Evolutionary conservation across 2,888 invertebrate species (phyloP).

Genomic region (Drosophila paramelanica): DNA sequence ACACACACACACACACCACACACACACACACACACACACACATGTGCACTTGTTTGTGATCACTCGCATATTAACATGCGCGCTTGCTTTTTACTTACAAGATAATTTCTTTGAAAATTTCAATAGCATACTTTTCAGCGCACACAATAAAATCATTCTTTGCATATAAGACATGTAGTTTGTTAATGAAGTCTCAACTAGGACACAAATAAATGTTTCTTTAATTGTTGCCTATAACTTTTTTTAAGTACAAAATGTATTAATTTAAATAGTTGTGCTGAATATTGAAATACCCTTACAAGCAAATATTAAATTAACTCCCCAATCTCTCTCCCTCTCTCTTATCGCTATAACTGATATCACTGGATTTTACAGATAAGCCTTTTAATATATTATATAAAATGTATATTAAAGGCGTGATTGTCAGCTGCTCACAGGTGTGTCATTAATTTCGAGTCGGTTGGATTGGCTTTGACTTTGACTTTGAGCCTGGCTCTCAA

Average conservation of each 20-base stretch:
- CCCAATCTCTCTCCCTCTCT: too few species aligned
- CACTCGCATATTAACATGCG: slow-evolving; percentile 9
- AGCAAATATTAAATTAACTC: too few species aligned
- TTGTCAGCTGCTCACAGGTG: slow-evolving; percentile 25
- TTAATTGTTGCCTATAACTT: too few species aligned
- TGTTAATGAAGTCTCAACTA: too few species aligned
- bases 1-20: background rate
- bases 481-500: slow-evolving; percentile 15
- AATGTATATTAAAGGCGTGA: background rate
- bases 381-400: background rate
- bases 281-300: too few species aligned
- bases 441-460: slow-evolving; percentile 34
- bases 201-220: too few species aligned
- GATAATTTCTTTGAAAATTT: background rate
- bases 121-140: slow-evolving; percentile 7
- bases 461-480: slow-evolving; percentile 19
- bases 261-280: too few species aligned
- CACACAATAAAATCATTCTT: background rate
- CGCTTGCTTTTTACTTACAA: background rate
- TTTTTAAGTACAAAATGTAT: too few species aligned
- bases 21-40: background rate
- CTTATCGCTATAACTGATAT: too few species aligned
- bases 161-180: too few species aligned
- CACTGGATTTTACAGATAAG: background rate
- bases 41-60: slow-evolving; percentile 5